Conservation (phyloP, 2,888 invertebrate genomes). For the Cheilosia urbana region DNA sequence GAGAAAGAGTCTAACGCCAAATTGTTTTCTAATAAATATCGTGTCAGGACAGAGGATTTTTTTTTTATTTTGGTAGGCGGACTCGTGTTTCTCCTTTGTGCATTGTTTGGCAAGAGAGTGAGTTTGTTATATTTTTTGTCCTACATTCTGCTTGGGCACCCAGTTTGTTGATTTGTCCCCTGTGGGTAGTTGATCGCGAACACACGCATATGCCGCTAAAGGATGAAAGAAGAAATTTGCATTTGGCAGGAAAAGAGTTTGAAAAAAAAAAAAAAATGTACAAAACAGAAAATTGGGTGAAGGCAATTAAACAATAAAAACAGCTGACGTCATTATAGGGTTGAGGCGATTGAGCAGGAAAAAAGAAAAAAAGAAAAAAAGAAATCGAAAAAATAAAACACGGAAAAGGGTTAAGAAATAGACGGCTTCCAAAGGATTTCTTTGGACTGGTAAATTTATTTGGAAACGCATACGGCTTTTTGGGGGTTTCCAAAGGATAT, state of each 20-base stretch:
- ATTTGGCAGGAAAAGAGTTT: conserved; percentile 39
- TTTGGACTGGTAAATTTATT: conserved; percentile 57
- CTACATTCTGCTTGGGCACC: conserved; percentile 18
- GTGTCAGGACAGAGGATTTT: conserved; percentile 61
- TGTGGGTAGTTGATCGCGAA: conserved; percentile 71
- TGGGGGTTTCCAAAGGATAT: conserved; percentile 63
- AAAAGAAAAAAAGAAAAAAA: conserved; percentile 37
- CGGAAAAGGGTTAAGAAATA: conserved; percentile 49
- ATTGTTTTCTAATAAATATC: conserved; percentile 74
- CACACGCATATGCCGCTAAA: conserved; percentile 55
- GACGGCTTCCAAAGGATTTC: conserved; percentile 46
- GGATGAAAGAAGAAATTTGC: conserved; percentile 71
- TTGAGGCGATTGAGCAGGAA: conserved; percentile 62
- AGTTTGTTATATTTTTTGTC: conserved; percentile 31
- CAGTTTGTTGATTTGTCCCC: conserved; percentile 60
- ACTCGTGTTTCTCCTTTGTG: conserved; percentile 52
- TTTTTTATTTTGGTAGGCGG: conserved; percentile 43
- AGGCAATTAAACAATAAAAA: conserved; percentile 74
- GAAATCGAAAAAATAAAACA: conserved; percentile 10
- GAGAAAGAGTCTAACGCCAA: conserved; percentile 47
- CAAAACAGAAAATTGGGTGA: conserved; percentile 65
- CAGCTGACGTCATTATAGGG: conserved; percentile 74
- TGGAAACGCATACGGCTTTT: conserved; percentile 66
- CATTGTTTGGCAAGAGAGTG: conserved; percentile 21
- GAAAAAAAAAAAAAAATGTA: conserved; percentile 19